Percentiles rank a stretch among this genome's conserved stretches.
Evolutionary conservation across 2,113 vertebrate species (phyloP).

Genomic region (Gallinago undulata): DNA sequence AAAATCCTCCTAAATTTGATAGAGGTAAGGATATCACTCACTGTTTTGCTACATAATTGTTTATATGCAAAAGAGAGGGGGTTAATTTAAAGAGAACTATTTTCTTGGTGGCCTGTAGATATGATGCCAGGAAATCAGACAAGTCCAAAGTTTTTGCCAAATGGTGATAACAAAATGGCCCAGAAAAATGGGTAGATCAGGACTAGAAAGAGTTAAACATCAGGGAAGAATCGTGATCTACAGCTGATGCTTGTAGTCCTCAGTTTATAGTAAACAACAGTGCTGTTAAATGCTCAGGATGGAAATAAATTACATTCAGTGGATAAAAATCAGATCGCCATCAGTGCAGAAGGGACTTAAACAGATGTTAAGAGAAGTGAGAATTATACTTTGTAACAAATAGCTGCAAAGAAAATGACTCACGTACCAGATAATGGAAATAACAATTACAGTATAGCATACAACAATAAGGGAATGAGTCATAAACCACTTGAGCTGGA

Average conservation of each 20-base stretch:
- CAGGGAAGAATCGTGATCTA: not conserved
- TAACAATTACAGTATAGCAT: conserved; percentile 50
- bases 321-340: conserved; percentile 13
- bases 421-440: conserved; percentile 48
- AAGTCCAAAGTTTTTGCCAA: not conserved
- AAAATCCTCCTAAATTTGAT: not conserved
- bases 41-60: not conserved
- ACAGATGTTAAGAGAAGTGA: conserved; percentile 32
- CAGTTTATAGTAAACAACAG: not conserved
- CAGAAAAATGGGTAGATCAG: not conserved
- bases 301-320: not conserved
- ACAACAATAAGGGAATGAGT: conserved; percentile 19
- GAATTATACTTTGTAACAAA: conserved; percentile 5
- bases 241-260: not conserved
- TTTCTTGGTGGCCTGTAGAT: not conserved
- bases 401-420: conserved; percentile 51
- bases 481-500: conserved; percentile 24
- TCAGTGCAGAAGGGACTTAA: not conserved
- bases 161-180: not conserved
- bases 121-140: not conserved
- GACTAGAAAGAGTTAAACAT: not conserved
- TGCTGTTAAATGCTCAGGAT: not conserved
- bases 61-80: not conserved
- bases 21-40: not conserved
- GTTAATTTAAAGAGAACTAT: not conserved